Evolutionary conservation across 2,888 invertebrate genomes (phyloP), one percentile per base, ranked within the genome.

Genomic region (Trisateles emortualis): DNA sequence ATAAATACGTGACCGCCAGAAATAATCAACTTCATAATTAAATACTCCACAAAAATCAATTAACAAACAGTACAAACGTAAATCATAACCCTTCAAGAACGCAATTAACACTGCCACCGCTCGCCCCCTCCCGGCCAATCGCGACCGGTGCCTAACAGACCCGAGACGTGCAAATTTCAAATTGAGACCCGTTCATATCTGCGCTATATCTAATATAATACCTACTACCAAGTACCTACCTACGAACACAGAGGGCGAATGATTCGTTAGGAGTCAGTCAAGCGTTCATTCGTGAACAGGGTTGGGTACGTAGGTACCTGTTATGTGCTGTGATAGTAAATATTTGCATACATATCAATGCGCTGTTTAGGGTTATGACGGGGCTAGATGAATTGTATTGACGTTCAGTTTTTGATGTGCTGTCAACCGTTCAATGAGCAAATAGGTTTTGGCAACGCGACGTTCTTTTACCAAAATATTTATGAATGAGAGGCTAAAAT

Each of bases 311-410:
- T 81, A 74, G 79, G 75, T 84, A 85, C 88, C 88, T 86, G 87
- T 78, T 88, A 90, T 90, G 78, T 87, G 81, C 81, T 74, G 68
- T 78, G 80, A 87, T 87, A 84, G 80, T 88, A 83, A 88, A 90
- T 89, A 91, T 92, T 92, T 91, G 92, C 91, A 90, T 91, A 88
- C 81, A 88, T 89, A 89, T 88, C 86, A 80, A 78, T 77, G 70
- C 75, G 69, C 76, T 83, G 83, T 78, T 82, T 64, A 68, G 80
- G 79, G 72, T 59, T 69, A 59, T 74, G 65, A 66, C 65, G 59
- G 50, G 35, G 57, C 42, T 57, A 61, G 68, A 72, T 68, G 68
- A 57, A 64, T 70, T 59, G 57, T 76, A 68, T 68, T 72, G 73
- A 72, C 64, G 52, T 62, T 45, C 43, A 44, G 52, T 52, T 60